These are phyloP conservation scores for Phenacoccus solenopsis DNA, from an alignment of 1,140 invertebrate species.

Conservation along the genomic window DNA sequence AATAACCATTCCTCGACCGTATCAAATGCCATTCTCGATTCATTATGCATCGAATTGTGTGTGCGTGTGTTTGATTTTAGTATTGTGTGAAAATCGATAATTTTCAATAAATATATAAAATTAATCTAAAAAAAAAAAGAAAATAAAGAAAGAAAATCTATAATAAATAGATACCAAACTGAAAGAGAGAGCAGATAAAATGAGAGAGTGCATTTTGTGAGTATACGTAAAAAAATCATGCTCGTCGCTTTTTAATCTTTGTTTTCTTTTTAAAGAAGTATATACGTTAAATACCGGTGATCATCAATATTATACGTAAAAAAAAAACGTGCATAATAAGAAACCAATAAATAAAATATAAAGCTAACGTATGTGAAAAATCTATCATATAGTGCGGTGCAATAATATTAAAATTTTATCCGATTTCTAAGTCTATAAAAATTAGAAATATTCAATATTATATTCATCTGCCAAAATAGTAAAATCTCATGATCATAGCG, in stretches of 20 bases:
- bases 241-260: background rate
- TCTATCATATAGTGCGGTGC: conserved; percentile 3
- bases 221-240: background rate
- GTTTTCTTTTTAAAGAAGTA: background rate
- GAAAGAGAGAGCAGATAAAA: background rate
- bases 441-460: background rate
- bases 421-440: background rate
- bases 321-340: background rate
- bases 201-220: background rate
- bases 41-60: background rate
- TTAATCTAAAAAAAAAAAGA: background rate
- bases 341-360: background rate
- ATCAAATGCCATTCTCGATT: no score
- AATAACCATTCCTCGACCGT: no score
- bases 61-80: background rate
- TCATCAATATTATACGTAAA: background rate
- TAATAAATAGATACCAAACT: background rate
- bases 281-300: background rate
- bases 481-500: background rate
- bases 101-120: background rate
- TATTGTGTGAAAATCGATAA: background rate
- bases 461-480: background rate
- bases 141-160: background rate
- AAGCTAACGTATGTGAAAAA: conserved; percentile 7
- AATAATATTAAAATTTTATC: background rate